Base-by-base conservation (phyloP, 2,113 vertebrate species). In the Morphnarchus princeps region DNA sequence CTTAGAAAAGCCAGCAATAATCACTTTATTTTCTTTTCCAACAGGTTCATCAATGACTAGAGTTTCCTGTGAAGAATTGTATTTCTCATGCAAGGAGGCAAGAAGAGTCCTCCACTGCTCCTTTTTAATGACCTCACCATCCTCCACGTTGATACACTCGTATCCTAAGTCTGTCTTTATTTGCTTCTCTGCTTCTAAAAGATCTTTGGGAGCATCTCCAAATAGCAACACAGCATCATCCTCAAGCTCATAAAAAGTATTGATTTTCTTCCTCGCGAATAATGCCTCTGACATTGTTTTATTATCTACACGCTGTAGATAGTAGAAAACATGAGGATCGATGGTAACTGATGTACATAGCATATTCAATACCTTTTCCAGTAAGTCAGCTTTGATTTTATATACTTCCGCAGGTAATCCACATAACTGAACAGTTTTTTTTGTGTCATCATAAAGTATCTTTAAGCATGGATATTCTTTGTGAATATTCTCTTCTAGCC, bases 341-440 rank as follows among this genome's bases (percentile, higher is more conserved):
- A 98, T 1, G 9, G 87, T 69, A 77, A 99, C 25, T 16, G 71
- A 82, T 72, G 96, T 96, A 36, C 42, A 45, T 55, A 95, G 97
- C 86, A 99, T 67, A 72, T 24, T 28, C 26, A 95, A 6, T 11
- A 97, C 25, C 42, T 88, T 95, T 43, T 98, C 96, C 10, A 97
- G 94, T 74, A 99, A 95, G 11, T 97, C 87, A 92, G 96, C 97
- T 86, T 89, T 98, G 38, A 96, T 93, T 96, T 93, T 94, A 61
- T 98, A 97, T 34, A 99, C 98, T 42, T 99, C 99, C 0, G 96
- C 32, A 10, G 16, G 70, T 32, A 98, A 87, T 11, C 99, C 99
- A 79, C 91, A 97, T 7, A 99, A 20, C 14, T 43, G 91, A 67
- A 99, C 20, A 13, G 81, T 45, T 5, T 92, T 66, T 85, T 74